phyloP scores from a whole-genome alignment of 2,113 vertebrate genomes.

The Fukomys damarensis region DNA sequence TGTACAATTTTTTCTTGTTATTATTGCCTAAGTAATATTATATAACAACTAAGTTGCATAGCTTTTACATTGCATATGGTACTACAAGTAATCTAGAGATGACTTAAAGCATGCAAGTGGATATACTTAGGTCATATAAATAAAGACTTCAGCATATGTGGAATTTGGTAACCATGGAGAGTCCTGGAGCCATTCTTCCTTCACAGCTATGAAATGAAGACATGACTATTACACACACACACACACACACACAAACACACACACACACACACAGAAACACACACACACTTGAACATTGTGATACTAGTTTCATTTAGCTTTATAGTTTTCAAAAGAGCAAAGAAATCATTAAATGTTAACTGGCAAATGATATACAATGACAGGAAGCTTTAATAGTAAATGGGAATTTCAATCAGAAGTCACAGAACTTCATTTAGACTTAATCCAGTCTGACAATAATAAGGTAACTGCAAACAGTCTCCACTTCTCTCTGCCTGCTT shows the following conservation, averaged over 20 bases:
- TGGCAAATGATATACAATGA: conserved; percentile 13
- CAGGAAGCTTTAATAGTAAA: neutral
- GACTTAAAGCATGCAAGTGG: neutral
- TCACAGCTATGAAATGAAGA: neutral
- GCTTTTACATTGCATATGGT: neutral
- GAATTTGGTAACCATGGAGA: neutral
- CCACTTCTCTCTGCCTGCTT: neutral
- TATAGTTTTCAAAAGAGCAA: conserved; percentile 32
- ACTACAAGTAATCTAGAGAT: neutral
- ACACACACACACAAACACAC: neutral
- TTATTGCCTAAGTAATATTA: neutral
- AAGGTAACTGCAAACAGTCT: neutral
- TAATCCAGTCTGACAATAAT: neutral
- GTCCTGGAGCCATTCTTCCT: neutral
- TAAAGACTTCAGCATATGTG: neutral
- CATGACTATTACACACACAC: neutral
- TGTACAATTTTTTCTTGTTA: neutral
- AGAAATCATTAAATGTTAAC: conserved; percentile 38
- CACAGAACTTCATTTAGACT: neutral
- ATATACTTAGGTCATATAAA: neutral
- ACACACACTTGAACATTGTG: neutral
- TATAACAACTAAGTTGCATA: neutral
- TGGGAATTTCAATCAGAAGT: conserved; percentile 44
- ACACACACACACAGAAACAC: neutral
- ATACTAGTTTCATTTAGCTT: neutral